phyloP scores from a whole-genome alignment of 2,888 invertebrate genomes.

The Aphidoletes aphidimyza region DNA sequence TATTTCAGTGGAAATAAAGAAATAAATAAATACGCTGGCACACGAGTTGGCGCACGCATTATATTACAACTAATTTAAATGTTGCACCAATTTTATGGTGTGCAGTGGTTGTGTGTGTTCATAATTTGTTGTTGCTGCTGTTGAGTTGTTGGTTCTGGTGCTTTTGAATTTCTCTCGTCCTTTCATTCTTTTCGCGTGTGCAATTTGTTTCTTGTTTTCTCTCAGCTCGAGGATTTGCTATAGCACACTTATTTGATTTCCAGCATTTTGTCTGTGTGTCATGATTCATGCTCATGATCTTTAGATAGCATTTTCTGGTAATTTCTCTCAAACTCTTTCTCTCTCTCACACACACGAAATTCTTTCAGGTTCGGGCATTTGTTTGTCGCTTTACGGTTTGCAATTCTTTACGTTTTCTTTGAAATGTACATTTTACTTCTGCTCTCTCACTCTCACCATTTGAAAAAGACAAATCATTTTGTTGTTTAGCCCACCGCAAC shows the following conservation, averaged over 20 bases:
- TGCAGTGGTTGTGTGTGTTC: constrained; percentile 23
- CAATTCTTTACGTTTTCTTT: background rate
- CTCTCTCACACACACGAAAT: too few species aligned
- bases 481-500: constrained; percentile 32
- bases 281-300: constrained; percentile 44
- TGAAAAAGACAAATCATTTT: constrained; percentile 27
- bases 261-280: background rate
- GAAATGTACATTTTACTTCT: background rate
- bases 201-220: background rate
- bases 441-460: background rate
- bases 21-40: constrained; percentile 50
- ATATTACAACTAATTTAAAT: constrained; percentile 52
- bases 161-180: background rate
- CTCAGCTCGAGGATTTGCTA: background rate
- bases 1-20: background rate
- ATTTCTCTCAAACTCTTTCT: background rate
- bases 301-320: constrained; percentile 41
- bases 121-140: too few species aligned
- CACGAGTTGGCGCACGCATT: constrained; percentile 53
- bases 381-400: background rate
- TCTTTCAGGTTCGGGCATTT: too few species aligned
- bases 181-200: background rate
- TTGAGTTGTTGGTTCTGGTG: background rate
- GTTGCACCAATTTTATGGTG: constrained; percentile 43
- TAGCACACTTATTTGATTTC: constrained; percentile 40